These are phyloP conservation scores for Etheostoma nigrum DNA, from an alignment of 2,797 vertebrate genomes.

Conservation along the genomic window DNA sequence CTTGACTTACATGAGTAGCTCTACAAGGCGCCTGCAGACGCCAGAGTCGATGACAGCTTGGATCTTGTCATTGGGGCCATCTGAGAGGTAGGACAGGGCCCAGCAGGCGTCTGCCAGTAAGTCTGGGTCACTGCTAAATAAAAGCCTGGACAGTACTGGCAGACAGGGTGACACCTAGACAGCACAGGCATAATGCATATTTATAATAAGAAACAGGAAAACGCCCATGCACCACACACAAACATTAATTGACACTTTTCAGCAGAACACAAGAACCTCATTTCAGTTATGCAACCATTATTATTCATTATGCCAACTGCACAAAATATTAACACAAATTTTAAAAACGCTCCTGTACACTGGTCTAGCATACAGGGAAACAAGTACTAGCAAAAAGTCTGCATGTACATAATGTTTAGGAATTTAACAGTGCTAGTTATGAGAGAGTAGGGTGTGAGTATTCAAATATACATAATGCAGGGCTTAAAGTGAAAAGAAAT, in stretches of 20 bases:
- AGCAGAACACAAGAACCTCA: neutral
- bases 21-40: slow-evolving; percentile 96
- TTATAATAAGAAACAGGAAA: neutral
- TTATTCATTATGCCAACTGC: neutral
- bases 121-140: slow-evolving; percentile 98
- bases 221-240: neutral
- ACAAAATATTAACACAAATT: neutral
- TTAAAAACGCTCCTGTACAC: too few species aligned
- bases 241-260: neutral
- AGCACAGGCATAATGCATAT: slow-evolving; percentile 13
- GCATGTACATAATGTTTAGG: too few species aligned
- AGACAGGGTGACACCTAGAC: slow-evolving; percentile 95
- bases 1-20: slow-evolving; percentile 93
- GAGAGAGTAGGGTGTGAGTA: too few species aligned
- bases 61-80: slow-evolving; percentile 99
- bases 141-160: slow-evolving; percentile 94
- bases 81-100: slow-evolving; percentile 98
- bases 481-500: too few species aligned
- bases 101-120: slow-evolving; percentile 98
- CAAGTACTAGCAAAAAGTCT: too few species aligned
- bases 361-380: too few species aligned
- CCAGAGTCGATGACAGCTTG: slow-evolving; percentile 98
- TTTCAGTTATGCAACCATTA: neutral
- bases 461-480: too few species aligned
- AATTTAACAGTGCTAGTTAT: too few species aligned